Evolutionary conservation across 2,888 invertebrate genomes (phyloP).

Genomic region (Drosophila prolongata): DNA sequence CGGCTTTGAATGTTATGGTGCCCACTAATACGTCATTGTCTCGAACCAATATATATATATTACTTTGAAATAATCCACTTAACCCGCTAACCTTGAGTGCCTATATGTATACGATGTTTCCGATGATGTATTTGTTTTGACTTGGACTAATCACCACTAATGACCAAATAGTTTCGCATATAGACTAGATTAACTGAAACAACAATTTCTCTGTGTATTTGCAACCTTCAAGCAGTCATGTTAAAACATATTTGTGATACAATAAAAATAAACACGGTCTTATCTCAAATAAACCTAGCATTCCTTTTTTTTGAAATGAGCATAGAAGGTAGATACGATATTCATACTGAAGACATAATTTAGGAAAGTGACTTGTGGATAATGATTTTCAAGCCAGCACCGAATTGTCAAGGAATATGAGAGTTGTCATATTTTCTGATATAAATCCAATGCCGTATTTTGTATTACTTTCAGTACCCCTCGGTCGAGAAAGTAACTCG

Average conservation of each 20-base stretch:
- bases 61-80: constrained; percentile 36
- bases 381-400: neutral
- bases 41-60: constrained; percentile 20
- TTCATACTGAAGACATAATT: constrained; percentile 62
- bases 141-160: constrained; percentile 69
- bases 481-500: constrained; percentile 73
- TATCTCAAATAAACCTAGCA: constrained; percentile 50
- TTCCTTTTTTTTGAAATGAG: constrained; percentile 35
- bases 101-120: constrained; percentile 46
- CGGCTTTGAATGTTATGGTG: constrained; percentile 34
- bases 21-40: constrained; percentile 38
- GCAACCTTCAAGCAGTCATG: constrained; percentile 55
- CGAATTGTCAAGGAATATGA: constrained; percentile 27
- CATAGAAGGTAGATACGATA: constrained; percentile 72
- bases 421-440: constrained; percentile 4
- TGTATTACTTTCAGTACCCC: constrained; percentile 76
- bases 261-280: constrained; percentile 67
- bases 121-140: constrained; percentile 61
- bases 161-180: constrained; percentile 55
- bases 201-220: constrained; percentile 48
- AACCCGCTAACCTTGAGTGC: constrained; percentile 44
- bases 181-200: constrained; percentile 47
- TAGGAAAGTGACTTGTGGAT: neutral
- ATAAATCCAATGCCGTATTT: constrained; percentile 34
- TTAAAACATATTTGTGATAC: constrained; percentile 81